These are phyloP conservation scores for Campylorhamphus procurvoides DNA, from an alignment of 2,113 vertebrate species.

Conservation along the genomic window DNA sequence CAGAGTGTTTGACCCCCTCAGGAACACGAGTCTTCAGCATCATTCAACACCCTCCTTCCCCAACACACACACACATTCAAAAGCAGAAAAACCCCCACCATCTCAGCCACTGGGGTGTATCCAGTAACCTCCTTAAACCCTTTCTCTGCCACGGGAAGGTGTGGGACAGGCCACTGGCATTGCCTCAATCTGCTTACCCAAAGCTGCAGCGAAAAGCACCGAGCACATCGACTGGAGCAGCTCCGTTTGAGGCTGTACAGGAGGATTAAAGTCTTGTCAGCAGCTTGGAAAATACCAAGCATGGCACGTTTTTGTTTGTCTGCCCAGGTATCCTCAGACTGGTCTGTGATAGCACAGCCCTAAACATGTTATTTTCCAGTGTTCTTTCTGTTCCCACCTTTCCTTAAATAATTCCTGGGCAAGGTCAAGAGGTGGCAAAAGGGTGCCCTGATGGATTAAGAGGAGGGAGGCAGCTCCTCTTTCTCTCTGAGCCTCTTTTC, in stretches of 20 bases:
- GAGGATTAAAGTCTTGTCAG: conserved; percentile 13
- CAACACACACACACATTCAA: accelerated
- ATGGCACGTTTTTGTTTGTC: background rate
- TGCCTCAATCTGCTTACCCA: conserved; percentile 20
- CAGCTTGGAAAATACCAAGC: background rate
- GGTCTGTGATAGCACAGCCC: accelerated
- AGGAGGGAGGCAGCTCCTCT: background rate
- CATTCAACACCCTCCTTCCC: background rate
- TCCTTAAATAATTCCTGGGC: background rate
- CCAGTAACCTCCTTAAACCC: background rate
- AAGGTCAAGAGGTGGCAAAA: background rate
- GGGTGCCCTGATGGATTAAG: background rate
- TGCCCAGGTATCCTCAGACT: background rate
- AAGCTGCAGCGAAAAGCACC: background rate
- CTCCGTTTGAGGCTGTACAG: background rate
- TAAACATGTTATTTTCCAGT: background rate
- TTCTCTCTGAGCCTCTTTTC: background rate
- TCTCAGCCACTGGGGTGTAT: background rate
- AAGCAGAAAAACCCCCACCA: accelerated
- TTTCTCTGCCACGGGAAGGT: background rate
- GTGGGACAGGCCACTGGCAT: background rate
- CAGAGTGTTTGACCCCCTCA: background rate
- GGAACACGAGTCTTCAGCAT: background rate
- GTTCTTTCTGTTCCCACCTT: background rate
- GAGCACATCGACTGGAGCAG: background rate